Conservation (phyloP, 2,113 vertebrate species). For the Otolemur garnettii region DNA sequence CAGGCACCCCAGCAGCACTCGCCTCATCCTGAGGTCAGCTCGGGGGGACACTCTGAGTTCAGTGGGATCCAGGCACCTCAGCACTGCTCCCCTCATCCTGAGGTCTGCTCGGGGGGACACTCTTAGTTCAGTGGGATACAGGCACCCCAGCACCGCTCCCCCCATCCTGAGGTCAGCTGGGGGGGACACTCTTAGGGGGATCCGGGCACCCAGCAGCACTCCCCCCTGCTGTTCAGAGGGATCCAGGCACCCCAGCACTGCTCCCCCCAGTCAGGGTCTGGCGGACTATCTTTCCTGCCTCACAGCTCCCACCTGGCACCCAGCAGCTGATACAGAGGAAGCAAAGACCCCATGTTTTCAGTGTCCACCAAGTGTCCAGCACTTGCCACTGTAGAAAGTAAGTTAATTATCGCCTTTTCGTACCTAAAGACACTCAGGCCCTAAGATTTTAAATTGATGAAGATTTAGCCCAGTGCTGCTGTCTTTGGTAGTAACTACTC, state of each 20-base stretch:
- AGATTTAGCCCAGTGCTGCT: background rate
- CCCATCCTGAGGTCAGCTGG: too few species aligned
- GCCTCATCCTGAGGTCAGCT: too few species aligned
- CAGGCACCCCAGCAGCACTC: too few species aligned
- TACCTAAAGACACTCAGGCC: constrained; percentile 50
- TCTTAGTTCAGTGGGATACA: too few species aligned
- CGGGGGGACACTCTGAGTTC: background rate
- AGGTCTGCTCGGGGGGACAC: too few species aligned
- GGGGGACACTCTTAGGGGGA: too few species aligned
- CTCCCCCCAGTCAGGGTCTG: background rate
- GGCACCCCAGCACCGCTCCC: too few species aligned
- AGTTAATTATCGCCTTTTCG: constrained; percentile 61
- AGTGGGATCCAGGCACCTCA: background rate
- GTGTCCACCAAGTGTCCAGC: constrained; percentile 52
- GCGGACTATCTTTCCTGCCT: background rate
- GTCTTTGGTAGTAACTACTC: constrained; percentile 4
- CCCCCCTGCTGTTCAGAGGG: too few species aligned
- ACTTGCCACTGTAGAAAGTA: constrained; percentile 19
- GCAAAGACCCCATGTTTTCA: constrained; percentile 66
- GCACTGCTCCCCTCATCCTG: background rate
- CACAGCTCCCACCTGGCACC: constrained; percentile 55
- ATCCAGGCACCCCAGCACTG: too few species aligned
- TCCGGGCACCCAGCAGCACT: too few species aligned
- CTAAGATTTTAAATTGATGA: constrained; percentile 26
- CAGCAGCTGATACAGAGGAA: constrained; percentile 69